Evolutionary conservation across 2,888 invertebrate species (phyloP), one percentile per base, ranked within the genome.

Genomic region (Drosophila cognata): DNA sequence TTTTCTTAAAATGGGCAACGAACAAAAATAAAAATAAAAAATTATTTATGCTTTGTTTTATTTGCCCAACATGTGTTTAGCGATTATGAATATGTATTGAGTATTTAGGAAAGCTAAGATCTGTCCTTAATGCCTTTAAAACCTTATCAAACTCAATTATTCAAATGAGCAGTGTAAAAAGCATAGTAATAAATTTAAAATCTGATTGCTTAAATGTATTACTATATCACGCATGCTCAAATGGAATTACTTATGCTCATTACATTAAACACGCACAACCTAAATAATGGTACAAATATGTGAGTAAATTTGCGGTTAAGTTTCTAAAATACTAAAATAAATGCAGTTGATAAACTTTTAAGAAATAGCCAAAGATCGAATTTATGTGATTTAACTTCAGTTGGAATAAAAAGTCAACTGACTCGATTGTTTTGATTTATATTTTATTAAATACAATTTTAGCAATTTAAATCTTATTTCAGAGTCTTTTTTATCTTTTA

Each of bases 31-130:
- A 56, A 76, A 28, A 38, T 53, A 48, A 28, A 33, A 59, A 78
- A 84, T 84, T 87, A 88, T 86, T 72, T 79, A 82, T 87, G 74
- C 51, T 60, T 66, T 77, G 62, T 51, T 77, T 71, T 67, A 76
- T 61, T 85, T 86, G 83, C 74, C 69, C 64, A 76, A 81, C 71
- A 58, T 50, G 55, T 67, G 51, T 53, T 33, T 11, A 57, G 29
- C 33, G 35, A 55, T 6, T 13, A 21, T 43, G 21, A 61, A 35
- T 38, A 81, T 61, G 53, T 35, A 38, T 25, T 18, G 50, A 25
- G 18, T 55, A 63, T 56, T 43, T 18, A 25, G 33, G 11, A 33
- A 36, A 28, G 16, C 10, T 46, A 13, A 28, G 16, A 13, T 48
- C 8, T 48, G 25, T 33, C 13, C 3, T 21, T 36, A 35, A 41